phyloP scores from a whole-genome alignment of 2,888 invertebrate genomes.

The Tenthredo distinguenda region DNA sequence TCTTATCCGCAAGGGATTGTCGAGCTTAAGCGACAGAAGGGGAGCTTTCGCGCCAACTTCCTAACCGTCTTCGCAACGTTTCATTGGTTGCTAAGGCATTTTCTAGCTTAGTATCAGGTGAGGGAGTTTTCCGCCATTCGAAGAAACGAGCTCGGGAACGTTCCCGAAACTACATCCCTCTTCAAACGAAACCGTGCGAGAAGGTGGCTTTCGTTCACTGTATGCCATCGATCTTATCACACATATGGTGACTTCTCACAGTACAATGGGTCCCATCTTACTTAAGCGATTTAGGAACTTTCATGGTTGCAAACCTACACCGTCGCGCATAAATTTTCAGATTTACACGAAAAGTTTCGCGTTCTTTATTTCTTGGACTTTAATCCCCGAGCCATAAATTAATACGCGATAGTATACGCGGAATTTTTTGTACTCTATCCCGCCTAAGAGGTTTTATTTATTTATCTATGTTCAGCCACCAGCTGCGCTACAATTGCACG shows the following conservation, averaged over 20 bases:
- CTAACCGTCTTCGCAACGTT: neutral
- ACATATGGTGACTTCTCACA: conserved; percentile 3
- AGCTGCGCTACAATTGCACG: neutral
- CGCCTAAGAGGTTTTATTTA: neutral
- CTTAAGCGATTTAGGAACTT: neutral
- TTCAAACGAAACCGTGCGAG: conserved; percentile 18
- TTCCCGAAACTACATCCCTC: conserved; percentile 14
- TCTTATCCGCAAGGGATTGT: conserved; percentile 44
- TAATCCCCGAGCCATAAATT: neutral
- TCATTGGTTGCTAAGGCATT: conserved; percentile 37
- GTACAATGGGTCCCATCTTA: conserved; percentile 17
- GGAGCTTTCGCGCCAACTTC: conserved; percentile 38
- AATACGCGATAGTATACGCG: neutral
- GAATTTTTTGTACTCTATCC: neutral
- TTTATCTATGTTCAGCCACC: neutral
- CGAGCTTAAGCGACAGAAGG: conserved; percentile 44
- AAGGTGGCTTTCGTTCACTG: conserved; percentile 22
- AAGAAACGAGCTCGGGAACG: conserved; percentile 34
- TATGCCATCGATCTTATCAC: conserved; percentile 34
- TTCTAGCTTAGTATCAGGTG: conserved; percentile 35
- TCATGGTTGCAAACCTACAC: neutral
- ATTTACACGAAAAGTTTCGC: neutral
- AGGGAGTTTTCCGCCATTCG: conserved; percentile 34
- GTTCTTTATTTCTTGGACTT: neutral
- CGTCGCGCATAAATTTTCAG: neutral